A percentile compares a stretch with the other conserved stretches of the same genome.
Evolutionary conservation across 2,888 invertebrate genomes (phyloP).

Genomic region (Chrysopilus asiliformis): DNA sequence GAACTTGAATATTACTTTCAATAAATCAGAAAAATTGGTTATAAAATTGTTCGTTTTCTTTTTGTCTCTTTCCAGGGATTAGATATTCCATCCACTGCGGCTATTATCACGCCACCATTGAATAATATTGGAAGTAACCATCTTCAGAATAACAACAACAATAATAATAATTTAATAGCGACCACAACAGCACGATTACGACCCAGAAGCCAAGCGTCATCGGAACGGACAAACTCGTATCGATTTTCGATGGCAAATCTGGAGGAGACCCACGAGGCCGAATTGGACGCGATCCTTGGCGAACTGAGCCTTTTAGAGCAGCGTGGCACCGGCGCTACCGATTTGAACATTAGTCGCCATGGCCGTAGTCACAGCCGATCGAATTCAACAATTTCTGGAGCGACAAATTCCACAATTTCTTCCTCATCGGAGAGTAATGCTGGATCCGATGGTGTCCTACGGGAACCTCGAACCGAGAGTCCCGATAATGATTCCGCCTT

Average conservation of each 20-base stretch:
- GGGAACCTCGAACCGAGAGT: slow-evolving; percentile 64
- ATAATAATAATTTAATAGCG: slow-evolving; percentile 8
- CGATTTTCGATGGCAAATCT: slow-evolving; percentile 93
- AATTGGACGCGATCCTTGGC: slow-evolving; percentile 91
- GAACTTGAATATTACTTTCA: not conserved
- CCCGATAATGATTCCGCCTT: slow-evolving; percentile 98
- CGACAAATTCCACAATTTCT: slow-evolving; percentile 29
- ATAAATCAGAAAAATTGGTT: not conserved
- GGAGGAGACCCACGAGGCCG: slow-evolving; percentile 91
- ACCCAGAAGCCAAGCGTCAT: slow-evolving; percentile 16
- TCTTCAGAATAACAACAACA: slow-evolving; percentile 1
- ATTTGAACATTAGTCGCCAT: too few species aligned
- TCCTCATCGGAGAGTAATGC: slow-evolving; percentile 33
- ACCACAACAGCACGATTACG: slow-evolving; percentile 13
- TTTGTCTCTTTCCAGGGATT: slow-evolving; percentile 12
- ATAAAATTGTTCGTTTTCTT: too few species aligned
- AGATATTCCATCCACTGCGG: slow-evolving; percentile 14
- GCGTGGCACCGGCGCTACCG: slow-evolving; percentile 37
- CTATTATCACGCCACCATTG: slow-evolving; percentile 12
- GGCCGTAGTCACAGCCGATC: slow-evolving; percentile 27
- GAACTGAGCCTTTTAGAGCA: slow-evolving; percentile 87
- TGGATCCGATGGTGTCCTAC: slow-evolving; percentile 23
- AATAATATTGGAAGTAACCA: not conserved
- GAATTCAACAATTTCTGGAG: slow-evolving; percentile 34
- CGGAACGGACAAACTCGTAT: slow-evolving; percentile 64